These are phyloP conservation scores for Drosophila bocqueti DNA, from an alignment of 1,140 invertebrate genomes.

Conservation along the genomic window DNA sequence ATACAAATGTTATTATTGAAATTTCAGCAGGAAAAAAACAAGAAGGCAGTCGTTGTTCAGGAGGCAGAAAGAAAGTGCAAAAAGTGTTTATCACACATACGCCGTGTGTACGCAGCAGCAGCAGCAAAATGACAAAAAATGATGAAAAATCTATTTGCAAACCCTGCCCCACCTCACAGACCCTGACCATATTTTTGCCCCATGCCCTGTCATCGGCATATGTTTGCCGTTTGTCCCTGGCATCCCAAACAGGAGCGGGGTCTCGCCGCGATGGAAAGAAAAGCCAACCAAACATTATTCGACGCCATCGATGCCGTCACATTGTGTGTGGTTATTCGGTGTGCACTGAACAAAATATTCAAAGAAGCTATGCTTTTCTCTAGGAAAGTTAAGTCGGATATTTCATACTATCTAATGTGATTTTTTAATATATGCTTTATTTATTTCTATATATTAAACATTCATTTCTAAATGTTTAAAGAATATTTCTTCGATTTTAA, in stretches of 20 bases:
- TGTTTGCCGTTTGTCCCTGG: constrained; percentile 44
- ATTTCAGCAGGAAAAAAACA: constrained; percentile 47
- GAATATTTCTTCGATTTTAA: not conserved
- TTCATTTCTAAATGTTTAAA: not conserved
- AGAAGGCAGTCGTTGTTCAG: constrained; percentile 6
- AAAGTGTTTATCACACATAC: constrained; percentile 71
- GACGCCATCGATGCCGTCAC: constrained; percentile 49
- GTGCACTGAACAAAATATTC: not conserved
- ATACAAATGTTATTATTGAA: constrained; percentile 83
- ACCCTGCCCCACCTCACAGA: not conserved
- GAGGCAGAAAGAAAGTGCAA: constrained; percentile 6
- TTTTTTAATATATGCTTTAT: not conserved
- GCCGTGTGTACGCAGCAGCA: constrained; percentile 46
- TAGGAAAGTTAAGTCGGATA: too few relatives aligned
- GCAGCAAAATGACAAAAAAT: constrained; percentile 59
- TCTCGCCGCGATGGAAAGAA: constrained; percentile 8
- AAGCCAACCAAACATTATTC: constrained; percentile 61
- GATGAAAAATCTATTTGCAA: constrained; percentile 80
- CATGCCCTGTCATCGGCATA: constrained; percentile 44
- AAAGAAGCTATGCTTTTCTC: rapidly evolving
- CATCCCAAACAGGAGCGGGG: constrained; percentile 3
- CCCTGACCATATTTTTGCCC: constrained; percentile 53
- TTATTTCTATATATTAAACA: not conserved
- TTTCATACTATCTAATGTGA: too few relatives aligned
- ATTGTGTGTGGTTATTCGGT: constrained; percentile 45